Evolutionary conservation across 2,888 invertebrate species (phyloP), one percentile per base, ranked within the genome.

Genomic region (Drosophila pseudotalamancana): DNA sequence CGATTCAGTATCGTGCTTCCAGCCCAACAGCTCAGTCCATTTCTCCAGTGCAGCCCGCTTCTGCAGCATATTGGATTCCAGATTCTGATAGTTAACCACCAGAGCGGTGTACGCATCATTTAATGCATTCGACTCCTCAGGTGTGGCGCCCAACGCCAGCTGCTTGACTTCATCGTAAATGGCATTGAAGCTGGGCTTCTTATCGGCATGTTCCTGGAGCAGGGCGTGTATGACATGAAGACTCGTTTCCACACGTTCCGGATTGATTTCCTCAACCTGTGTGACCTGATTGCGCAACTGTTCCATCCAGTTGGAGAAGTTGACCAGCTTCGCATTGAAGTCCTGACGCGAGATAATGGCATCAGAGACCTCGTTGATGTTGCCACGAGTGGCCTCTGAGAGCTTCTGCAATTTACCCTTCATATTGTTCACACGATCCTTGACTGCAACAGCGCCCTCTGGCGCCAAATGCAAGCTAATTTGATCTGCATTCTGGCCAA

Each of bases 91-190:
- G 82, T 95, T 95, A 39, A 94, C 93, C 12, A 96, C 95, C 48
- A 97, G 92, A 18, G 94, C 93, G 0, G 95, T 94, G 87, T 97
- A 97, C 0, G 95, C 94, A 68, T 96, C 95, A 77, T 95, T 95
- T 3, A 97, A 91, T 0, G 94, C 92, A 53, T 94, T 93, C 0
- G 94, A 94, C 86, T 97, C 97, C 71, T 95, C 95, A 0, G 95
- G 94, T n/a, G 95, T 93, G 1, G 95, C 95, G 71, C 93, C 93
- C 9, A 94, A 91, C 0, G 95, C 94, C 77, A 97, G 93, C 59
- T 94, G 94, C 85, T 97, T 97, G 0, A 98, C 94, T 92, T 97
- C 96, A 74, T 95, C 94, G 78, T 96, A 96, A 72, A 98, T 96
- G 2, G 94, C 93, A 67, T 95, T 93, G 73, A 97, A 96, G 39